phyloP scores from a whole-genome alignment of 2,888 invertebrate species.

The Rhopalosiphum nymphaeae region DNA sequence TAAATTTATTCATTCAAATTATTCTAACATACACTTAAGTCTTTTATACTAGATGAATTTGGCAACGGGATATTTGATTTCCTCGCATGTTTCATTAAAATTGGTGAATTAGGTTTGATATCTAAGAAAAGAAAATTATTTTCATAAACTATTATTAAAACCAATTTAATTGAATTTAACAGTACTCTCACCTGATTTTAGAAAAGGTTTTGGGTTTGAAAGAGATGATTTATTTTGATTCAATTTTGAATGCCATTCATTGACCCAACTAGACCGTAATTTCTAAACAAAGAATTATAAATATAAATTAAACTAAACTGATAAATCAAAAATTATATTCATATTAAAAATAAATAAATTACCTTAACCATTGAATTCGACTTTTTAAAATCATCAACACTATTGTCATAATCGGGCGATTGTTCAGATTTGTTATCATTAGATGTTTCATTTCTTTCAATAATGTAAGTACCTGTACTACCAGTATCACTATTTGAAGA shows the following conservation, averaged over 20 bases:
- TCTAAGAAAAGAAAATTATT: constrained; percentile 14
- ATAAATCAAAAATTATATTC: background rate
- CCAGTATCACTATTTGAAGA: constrained; percentile 62
- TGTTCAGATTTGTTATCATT: constrained; percentile 15
- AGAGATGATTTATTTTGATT: constrained; percentile 46
- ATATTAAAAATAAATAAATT: constrained; percentile 6
- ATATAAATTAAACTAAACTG: background rate
- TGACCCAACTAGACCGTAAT: constrained; percentile 60
- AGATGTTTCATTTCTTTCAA: constrained; percentile 41
- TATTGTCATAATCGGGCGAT: constrained; percentile 17
- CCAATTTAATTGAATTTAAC: background rate
- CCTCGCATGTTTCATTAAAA: constrained; percentile 23
- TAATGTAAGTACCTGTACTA: constrained; percentile 62
- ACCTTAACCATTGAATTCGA: constrained; percentile 62
- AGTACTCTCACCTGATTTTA: constrained; percentile 34
- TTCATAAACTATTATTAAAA: background rate
- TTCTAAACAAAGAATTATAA: constrained; percentile 43
- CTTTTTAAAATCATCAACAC: constrained; percentile 56
- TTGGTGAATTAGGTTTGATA: constrained; percentile 50
- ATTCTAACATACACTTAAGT: constrained; percentile 42
- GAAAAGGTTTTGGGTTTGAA: constrained; percentile 15
- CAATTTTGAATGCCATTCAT: constrained; percentile 63
- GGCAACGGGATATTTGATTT: constrained; percentile 61
- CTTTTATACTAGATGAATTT: constrained; percentile 59
- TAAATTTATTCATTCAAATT: background rate